These are phyloP conservation scores for Craseonycteris thonglongyai DNA, from an alignment of 2,113 vertebrate species.

Conservation along the genomic window DNA sequence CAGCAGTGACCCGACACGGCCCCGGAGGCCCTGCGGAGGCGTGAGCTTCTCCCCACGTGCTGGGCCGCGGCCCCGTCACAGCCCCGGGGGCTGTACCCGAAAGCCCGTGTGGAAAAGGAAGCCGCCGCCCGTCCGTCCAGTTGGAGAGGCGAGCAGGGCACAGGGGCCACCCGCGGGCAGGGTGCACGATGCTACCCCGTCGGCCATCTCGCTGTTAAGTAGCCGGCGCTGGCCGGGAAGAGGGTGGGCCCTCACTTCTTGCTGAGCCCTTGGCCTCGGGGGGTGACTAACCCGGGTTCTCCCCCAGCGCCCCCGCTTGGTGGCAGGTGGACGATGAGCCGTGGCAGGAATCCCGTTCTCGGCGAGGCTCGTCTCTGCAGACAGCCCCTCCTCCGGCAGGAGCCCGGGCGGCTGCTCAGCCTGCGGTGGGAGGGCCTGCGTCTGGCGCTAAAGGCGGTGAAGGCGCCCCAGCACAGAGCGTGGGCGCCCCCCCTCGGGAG, in stretches of 20 bases:
- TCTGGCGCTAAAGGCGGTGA: too few species aligned
- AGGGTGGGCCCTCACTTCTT: neutral
- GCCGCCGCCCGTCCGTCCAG: rapidly evolving
- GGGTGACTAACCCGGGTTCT: neutral
- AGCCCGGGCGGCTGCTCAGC: neutral
- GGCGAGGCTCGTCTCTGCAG: neutral
- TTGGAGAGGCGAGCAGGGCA: too few species aligned
- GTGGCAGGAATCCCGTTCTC: neutral
- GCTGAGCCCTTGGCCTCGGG: too few species aligned
- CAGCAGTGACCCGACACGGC: rapidly evolving
- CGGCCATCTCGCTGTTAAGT: neutral
- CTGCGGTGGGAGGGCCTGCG: neutral
- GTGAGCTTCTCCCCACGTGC: rapidly evolving
- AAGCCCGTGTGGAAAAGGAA: neutral
- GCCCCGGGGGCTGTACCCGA: too few species aligned
- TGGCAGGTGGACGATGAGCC: too few species aligned
- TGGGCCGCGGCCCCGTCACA: neutral
- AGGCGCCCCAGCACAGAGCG: neutral
- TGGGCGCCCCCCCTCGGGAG: neutral
- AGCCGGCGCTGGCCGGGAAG: neutral
- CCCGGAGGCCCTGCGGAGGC: neutral
- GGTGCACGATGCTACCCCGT: too few species aligned
- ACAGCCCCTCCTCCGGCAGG: neutral
- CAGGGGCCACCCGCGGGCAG: too few species aligned
- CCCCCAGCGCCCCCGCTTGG: too few species aligned